Percentiles rank a stretch among this genome's conserved stretches.
Evolutionary conservation across 2,113 vertebrate genomes (phyloP).

Genomic region (Lepus timidus): DNA sequence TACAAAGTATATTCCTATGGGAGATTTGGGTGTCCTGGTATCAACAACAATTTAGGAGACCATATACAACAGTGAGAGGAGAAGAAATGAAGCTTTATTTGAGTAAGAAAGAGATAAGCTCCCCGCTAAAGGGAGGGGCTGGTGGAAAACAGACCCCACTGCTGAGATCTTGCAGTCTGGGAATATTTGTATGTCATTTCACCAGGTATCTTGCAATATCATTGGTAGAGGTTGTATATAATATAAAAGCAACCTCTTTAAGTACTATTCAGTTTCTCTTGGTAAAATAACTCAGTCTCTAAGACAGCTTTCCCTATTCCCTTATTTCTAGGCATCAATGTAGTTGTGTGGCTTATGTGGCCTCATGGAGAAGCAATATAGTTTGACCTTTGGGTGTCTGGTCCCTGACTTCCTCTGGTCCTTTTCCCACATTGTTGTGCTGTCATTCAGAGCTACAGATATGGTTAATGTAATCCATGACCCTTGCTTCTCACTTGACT

Average conservation of each 20-base stretch:
- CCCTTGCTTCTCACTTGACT: neutral
- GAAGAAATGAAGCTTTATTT: no score
- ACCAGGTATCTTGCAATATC: no score
- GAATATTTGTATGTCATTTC: no score
- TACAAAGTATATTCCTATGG: no score
- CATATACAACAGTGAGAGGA: no score
- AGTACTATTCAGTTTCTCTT: neutral
- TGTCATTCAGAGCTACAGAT: slow-evolving; percentile 16
- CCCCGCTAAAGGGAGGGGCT: no score
- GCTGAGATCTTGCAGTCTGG: no score
- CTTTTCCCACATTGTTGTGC: neutral
- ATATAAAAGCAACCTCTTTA: neutral
- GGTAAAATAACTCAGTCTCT: slow-evolving; percentile 3
- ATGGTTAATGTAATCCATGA: neutral
- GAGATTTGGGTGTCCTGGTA: no score
- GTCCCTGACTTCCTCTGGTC: neutral
- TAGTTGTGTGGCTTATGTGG: neutral
- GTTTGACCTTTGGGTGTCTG: neutral
- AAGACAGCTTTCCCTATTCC: neutral
- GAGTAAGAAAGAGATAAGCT: no score
- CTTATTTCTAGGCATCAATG: neutral
- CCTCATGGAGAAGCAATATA: neutral
- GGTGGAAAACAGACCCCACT: no score
- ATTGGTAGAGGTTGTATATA: no score
- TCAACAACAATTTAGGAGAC: no score